These are phyloP conservation scores for Philereme vetulata DNA, from an alignment of 2,888 invertebrate species.

Conservation along the genomic window DNA sequence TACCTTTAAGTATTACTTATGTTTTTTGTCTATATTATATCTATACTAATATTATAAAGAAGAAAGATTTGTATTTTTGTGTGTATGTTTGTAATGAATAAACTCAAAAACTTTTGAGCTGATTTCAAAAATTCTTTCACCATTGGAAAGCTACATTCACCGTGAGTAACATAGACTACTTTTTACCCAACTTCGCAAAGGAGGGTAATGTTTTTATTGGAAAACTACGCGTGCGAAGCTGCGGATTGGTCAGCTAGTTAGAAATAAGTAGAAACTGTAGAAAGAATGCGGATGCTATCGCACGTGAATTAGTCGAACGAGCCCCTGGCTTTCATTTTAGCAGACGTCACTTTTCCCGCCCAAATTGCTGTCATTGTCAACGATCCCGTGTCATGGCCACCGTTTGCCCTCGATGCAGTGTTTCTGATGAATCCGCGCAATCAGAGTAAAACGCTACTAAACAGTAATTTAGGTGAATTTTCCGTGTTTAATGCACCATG, in stretches of 20 bases:
- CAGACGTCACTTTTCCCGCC: slow-evolving; percentile 54
- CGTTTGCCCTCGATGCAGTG: slow-evolving; percentile 58
- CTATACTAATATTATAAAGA: no score
- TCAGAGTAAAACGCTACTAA: slow-evolving; percentile 77
- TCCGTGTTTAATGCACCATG: slow-evolving; percentile 74
- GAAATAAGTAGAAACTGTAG: not conserved
- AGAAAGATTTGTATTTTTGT: no score
- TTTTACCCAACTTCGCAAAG: no score
- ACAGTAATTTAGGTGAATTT: slow-evolving; percentile 74
- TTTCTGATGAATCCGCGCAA: slow-evolving; percentile 69
- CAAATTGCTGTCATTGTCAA: slow-evolving; percentile 68
- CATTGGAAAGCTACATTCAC: no score
- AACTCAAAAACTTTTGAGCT: no score
- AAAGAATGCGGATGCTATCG: slow-evolving; percentile 16
- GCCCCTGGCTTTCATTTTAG: slow-evolving; percentile 27
- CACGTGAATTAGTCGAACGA: slow-evolving; percentile 26
- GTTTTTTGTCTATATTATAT: no score
- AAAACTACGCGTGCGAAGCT: no score
- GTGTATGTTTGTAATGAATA: no score
- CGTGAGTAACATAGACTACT: no score
- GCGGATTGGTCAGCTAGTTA: no score
- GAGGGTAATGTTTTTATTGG: no score
- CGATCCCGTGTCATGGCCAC: slow-evolving; percentile 57
- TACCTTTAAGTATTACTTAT: not conserved
- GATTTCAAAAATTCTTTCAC: no score